Conservation (phyloP, 2,888 invertebrate species). For the Drosophila colorata region DNA sequence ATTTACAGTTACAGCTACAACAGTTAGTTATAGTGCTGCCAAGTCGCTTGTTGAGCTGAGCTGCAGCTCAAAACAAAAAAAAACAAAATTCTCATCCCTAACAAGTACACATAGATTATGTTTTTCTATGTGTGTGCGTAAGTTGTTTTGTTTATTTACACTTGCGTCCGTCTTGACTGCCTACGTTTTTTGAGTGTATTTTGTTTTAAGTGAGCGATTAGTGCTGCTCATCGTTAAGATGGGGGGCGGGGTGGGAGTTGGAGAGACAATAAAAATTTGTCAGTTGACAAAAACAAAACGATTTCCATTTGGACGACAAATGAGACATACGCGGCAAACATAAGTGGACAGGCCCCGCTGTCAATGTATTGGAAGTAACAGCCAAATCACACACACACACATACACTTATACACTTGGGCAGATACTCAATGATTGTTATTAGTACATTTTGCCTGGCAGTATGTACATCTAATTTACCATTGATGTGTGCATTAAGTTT, state of each 20-base stretch:
- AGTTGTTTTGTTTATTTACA: conserved; percentile 67
- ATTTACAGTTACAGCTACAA: not conserved
- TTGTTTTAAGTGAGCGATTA: conserved; percentile 74
- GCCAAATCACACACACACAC: conserved; percentile 60
- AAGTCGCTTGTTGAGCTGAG: not conserved
- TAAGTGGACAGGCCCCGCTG: conserved; percentile 54
- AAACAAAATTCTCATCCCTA: conserved; percentile 30
- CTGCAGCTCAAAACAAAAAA: not conserved
- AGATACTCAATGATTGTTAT: conserved; percentile 72
- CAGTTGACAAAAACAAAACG: conserved; percentile 71
- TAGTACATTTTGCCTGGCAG: conserved; percentile 72
- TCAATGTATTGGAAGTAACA: conserved; percentile 75
- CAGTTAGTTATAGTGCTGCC: not conserved
- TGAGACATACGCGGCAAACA: conserved; percentile 56
- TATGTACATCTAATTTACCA: conserved; percentile 79
- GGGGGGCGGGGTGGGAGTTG: conserved; percentile 12
- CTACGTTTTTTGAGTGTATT: conserved; percentile 32
- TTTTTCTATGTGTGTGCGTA: conserved; percentile 13
- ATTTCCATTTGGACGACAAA: conserved; percentile 71
- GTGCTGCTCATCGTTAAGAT: conserved; percentile 22
- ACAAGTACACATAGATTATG: conserved; percentile 26
- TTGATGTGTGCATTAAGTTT: conserved; percentile 76
- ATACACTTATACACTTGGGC: not conserved
- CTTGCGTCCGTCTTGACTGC: conserved; percentile 42
- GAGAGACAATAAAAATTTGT: conserved; percentile 74